A percentile compares a stretch with the other conserved stretches of the same genome.
Evolutionary conservation across 2,888 invertebrate species (phyloP).

Genomic region (Trichopria drosophilae): DNA sequence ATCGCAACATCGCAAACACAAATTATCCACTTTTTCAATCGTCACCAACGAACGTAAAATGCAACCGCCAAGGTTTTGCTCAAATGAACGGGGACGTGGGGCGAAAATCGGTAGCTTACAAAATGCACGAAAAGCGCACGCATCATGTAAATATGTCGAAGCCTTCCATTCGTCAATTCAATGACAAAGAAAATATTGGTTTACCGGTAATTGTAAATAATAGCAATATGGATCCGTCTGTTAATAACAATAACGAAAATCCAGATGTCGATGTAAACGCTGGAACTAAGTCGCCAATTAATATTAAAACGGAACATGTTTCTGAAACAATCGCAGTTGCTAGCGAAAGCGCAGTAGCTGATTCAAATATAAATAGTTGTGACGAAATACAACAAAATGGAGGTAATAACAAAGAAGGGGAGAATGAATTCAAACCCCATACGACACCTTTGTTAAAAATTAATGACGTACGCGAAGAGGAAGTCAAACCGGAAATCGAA

Average conservation of each 20-base stretch:
- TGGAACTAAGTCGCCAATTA: conserved; percentile 39
- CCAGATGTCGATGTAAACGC: conserved; percentile 29
- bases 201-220: conserved; percentile 48
- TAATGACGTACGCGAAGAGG: conserved; percentile 1
- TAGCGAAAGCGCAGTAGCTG: conserved; percentile 44
- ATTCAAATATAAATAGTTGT: conserved; percentile 47
- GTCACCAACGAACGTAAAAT: conserved; percentile 60
- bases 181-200: conserved; percentile 43
- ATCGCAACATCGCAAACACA: conserved; percentile 45
- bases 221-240: conserved; percentile 41
- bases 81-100: conserved; percentile 41
- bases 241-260: conserved; percentile 38
- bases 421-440: too few relatives aligned
- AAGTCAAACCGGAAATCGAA: too few relatives aligned
- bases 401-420: conserved; percentile 41
- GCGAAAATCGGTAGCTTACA: conserved; percentile 35
- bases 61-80: conserved; percentile 54
- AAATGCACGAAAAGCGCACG: conserved; percentile 41
- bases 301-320: conserved; percentile 46
- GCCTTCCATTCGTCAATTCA: conserved; percentile 40
- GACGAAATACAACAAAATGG: conserved; percentile 48
- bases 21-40: conserved; percentile 53
- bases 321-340: conserved; percentile 42
- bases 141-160: conserved; percentile 41
- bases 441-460: conserved; percentile 23